Evolutionary conservation across 2,797 vertebrate species (phyloP).

Genomic region (Microchirus variegatus): DNA sequence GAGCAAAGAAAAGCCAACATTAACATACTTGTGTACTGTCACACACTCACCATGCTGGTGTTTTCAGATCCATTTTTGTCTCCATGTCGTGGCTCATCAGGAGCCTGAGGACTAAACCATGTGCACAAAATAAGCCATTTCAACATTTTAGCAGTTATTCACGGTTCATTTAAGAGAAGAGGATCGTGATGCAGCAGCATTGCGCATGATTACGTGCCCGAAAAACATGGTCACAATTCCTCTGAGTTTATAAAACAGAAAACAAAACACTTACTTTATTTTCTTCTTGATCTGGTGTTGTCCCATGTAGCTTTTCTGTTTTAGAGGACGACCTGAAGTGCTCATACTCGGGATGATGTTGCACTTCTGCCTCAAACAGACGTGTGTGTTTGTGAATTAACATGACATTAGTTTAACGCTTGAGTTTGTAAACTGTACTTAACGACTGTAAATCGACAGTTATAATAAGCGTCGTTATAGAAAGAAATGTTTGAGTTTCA

Average conservation of each 20-base stretch:
- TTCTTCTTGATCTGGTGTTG: slow-evolving; percentile 79
- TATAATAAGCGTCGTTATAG: background rate
- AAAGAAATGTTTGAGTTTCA: slow-evolving; percentile 2
- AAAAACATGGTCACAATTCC: background rate
- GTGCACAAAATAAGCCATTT: background rate
- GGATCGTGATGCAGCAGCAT: no score
- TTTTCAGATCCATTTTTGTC: slow-evolving; percentile 26
- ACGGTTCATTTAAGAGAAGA: no score
- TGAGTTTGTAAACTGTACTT: slow-evolving; percentile 12
- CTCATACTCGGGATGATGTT: slow-evolving; percentile 53
- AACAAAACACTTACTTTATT: slow-evolving; percentile 54
- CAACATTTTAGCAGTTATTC: background rate
- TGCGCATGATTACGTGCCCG: no score
- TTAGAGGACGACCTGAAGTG: slow-evolving; percentile 43
- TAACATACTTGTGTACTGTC: background rate
- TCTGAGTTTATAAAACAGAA: background rate
- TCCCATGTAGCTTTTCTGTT: slow-evolving; percentile 81
- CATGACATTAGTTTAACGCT: slow-evolving; percentile 46
- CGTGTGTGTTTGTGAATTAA: slow-evolving; percentile 15
- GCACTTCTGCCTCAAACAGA: slow-evolving; percentile 10
- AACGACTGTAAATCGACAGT: background rate
- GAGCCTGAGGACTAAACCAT: slow-evolving; percentile 39
- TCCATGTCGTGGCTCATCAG: slow-evolving; percentile 51
- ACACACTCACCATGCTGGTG: slow-evolving; percentile 53
- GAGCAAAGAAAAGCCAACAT: background rate